Base-by-base conservation (phyloP, 2,888 invertebrate species). In the Meiosimyza decipiens region DNA sequence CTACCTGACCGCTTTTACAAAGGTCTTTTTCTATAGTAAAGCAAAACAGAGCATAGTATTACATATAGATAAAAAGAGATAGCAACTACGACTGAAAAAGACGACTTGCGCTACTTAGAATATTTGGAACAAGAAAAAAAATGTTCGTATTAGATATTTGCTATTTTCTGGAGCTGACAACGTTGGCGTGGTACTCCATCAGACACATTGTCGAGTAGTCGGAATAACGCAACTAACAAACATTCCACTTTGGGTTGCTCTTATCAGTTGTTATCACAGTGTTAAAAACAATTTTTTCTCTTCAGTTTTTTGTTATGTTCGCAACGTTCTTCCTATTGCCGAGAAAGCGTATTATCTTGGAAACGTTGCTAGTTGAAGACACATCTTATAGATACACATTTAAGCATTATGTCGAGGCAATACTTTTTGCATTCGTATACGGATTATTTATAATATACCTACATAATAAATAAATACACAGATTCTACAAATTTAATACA, bases 201-300 rank as follows among this genome's bases (percentile, higher is more conserved):
- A 49, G 55, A 7, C 40, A 13, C 13, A 18, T 18, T 49, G 49
- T 50, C 22, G 49, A 28, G 22, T 59, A 49, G 9, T 57, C 13
- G 57, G 28, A 50, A 50, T 52, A 66, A 59, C 68, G 68, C 68
- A 57, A 68, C 15, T 33, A 50, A 57, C 33, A 9, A 66, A n/a
- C 18, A 55, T 57, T 67, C 57, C 15, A 68, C 68, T 57, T 22
- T 1, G 18, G 33, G 40, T 40, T 40, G 15, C 50, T 59, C 68
- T 68, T 68, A 68, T 68, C 68, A 57, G 57, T 57, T 67, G 55
- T 68, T 68, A 68, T 68, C 68, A 28, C 68, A 66, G 65, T 54
- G n/a, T 28, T 28, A 9, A 40, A 40, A 5, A 9, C 40, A 40
- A 40, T 40, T 40, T 40, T 40, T 40, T 40, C 9, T 40, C 7